A percentile compares a stretch with the other conserved stretches of the same genome.
phyloP scores from a whole-genome alignment of 1,140 invertebrate species.

The fruit fly (Drosophila melanogaster) region Release_6_plus_ISO1_MT NT_037436.4:19677001-19677500 shows the following conservation, averaged over 20 bases:
- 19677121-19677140: not conserved
- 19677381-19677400: slow-evolving; percentile 2
- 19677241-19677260: slow-evolving; percentile 22
- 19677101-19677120: slow-evolving; percentile 32
- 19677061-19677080: slow-evolving; percentile 57
- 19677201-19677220: slow-evolving; percentile 24
- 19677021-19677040: slow-evolving; percentile 74
- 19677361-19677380: slow-evolving; percentile 30
- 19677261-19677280: slow-evolving; percentile 39
- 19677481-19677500: too few species aligned
- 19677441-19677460: not conserved
- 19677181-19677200: slow-evolving; percentile 29
- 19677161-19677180: slow-evolving; percentile 16
- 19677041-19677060: slow-evolving; percentile 83
- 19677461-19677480: not conserved
- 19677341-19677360: slow-evolving; percentile 21
- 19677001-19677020: slow-evolving; percentile 83
- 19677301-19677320: slow-evolving; percentile 37
- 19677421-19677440: too few species aligned
- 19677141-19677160: not conserved
- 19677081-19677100: slow-evolving; percentile 20
- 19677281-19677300: slow-evolving; percentile 35
- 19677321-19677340: slow-evolving; percentile 38
- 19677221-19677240: slow-evolving; percentile 26
- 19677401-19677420: not conserved